phyloP scores from a whole-genome alignment of 2,888 invertebrate genomes.

The Caenorhabditis becei region DNA sequence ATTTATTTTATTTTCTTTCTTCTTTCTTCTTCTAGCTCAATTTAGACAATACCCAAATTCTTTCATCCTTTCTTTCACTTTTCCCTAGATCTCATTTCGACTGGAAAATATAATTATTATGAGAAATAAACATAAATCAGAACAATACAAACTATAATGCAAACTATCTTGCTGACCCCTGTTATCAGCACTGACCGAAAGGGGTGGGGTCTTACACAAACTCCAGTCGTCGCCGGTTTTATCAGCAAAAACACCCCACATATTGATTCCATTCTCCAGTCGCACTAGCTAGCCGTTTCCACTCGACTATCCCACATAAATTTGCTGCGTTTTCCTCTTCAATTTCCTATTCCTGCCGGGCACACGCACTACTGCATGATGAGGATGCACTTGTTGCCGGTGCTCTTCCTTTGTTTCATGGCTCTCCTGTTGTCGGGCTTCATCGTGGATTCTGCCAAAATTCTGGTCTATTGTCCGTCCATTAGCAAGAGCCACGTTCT shows the following conservation, averaged over 20 bases:
- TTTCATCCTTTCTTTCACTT: conserved; percentile 18
- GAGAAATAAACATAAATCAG: not conserved
- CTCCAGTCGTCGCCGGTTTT: conserved; percentile 16
- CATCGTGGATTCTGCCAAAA: conserved; percentile 49
- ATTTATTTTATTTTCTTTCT: conserved; percentile 15
- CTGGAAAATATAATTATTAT: not conserved
- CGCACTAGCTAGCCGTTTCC: not conserved
- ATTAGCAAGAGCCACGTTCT: conserved; percentile 64
- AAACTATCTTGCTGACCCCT: conserved; percentile 16
- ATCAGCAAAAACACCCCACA: conserved; percentile 17
- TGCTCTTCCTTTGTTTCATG: conserved; percentile 33
- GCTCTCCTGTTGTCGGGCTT: conserved; percentile 13
- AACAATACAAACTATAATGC: not conserved
- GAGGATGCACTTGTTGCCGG: conserved; percentile 29
- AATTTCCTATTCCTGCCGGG: not conserved
- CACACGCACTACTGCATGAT: conserved; percentile 12
- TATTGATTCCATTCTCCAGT: not conserved
- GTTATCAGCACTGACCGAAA: conserved; percentile 30
- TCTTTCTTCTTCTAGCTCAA: conserved; percentile 19
- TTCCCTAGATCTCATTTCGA: conserved; percentile 31
- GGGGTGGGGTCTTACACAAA: not conserved
- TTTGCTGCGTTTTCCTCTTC: conserved; percentile 3
- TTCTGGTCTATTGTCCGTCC: conserved; percentile 63
- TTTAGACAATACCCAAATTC: not conserved
- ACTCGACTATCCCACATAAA: conserved; percentile 7